These are phyloP conservation scores for Schizopygopsis pylzovi DNA, from an alignment of 2,797 vertebrate genomes.

Conservation along the genomic window DNA sequence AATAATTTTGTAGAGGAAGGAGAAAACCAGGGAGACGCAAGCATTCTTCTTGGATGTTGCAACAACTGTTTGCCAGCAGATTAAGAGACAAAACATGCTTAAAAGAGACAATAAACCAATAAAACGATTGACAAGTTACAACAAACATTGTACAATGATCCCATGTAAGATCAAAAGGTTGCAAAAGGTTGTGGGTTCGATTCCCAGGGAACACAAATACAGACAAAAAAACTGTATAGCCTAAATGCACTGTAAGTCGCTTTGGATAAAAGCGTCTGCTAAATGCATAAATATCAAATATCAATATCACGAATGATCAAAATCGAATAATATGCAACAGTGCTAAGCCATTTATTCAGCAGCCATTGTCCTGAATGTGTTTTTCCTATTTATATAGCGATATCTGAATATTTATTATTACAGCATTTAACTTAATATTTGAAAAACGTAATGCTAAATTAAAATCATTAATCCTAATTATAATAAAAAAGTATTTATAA, in stretches of 20 bases:
- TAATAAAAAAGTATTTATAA: neutral
- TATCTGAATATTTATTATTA: neutral
- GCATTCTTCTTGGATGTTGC: conserved; percentile 99
- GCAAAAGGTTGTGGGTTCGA: too few species aligned
- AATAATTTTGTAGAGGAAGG: conserved; percentile 98
- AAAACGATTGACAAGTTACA: neutral
- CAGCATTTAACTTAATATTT: neutral
- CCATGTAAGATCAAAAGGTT: neutral
- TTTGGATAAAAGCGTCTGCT: too few species aligned
- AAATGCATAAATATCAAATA: too few species aligned
- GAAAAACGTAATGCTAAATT: neutral
- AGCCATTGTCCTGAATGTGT: too few species aligned
- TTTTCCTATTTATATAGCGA: neutral
- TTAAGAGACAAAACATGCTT: conserved; percentile 66
- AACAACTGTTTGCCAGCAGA: conserved; percentile 83
- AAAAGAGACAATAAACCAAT: neutral
- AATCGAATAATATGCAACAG: too few species aligned
- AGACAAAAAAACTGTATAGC: too few species aligned
- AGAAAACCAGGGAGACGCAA: conserved; percentile 95
- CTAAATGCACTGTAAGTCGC: too few species aligned
- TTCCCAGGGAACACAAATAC: too few species aligned
- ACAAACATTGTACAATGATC: neutral
- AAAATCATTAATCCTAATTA: neutral
- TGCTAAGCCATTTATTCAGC: too few species aligned
- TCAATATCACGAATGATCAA: neutral